phyloP scores from a whole-genome alignment of 2,888 invertebrate genomes.

The Cerastoderma edule region DNA sequence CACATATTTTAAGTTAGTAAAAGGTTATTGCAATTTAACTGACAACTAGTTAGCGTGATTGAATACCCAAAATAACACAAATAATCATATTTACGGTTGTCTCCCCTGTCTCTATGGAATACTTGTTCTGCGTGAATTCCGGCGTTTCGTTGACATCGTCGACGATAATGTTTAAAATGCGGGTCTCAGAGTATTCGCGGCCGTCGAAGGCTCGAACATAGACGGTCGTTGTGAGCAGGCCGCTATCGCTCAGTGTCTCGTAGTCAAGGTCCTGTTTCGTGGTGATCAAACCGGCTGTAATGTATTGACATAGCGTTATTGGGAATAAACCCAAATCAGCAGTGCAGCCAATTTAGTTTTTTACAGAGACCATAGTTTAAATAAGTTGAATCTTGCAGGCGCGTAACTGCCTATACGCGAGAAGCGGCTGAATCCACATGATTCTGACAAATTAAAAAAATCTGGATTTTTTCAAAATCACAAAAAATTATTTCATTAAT shows the following conservation, averaged over 20 bases:
- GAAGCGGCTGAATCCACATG: no score
- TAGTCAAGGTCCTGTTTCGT: conserved; percentile 49
- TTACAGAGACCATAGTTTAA: neutral
- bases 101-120: conserved; percentile 44
- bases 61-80: neutral
- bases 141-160: conserved; percentile 51
- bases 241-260: conserved; percentile 38
- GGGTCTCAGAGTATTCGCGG: conserved; percentile 40
- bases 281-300: conserved; percentile 51
- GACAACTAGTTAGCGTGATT: neutral
- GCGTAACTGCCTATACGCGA: no score
- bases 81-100: conserved; percentile 33
- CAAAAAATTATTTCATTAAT: no score
- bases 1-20: neutral
- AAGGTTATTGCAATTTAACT: neutral
- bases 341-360: neutral
- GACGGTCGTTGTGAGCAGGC: conserved; percentile 28
- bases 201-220: conserved; percentile 42
- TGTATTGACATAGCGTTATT: no score
- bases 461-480: no score
- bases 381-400: no score
- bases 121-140: conserved; percentile 26
- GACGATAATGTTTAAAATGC: conserved; percentile 27
- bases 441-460: no score
- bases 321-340: neutral